A percentile compares a stretch with the other conserved stretches of the same genome.
Conservation (phyloP, 2,113 vertebrate species). For the Baryphthengus martii region DNA sequence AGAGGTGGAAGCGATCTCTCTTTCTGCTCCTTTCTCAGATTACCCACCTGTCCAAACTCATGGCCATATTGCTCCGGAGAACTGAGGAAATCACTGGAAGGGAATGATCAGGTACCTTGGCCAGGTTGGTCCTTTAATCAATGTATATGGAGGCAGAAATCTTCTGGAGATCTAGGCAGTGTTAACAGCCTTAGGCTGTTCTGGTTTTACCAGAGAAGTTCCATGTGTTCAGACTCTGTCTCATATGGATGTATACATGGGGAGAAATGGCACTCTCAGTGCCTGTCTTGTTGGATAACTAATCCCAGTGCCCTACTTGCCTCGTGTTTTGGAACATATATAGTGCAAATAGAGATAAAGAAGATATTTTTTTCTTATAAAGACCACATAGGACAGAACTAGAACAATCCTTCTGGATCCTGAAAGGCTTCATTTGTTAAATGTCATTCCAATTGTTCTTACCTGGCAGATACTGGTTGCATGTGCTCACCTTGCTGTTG, state of each 20-base stretch:
- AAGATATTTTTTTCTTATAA: background rate
- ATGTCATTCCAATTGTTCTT: background rate
- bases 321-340: background rate
- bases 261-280: background rate
- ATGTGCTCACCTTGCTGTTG: background rate
- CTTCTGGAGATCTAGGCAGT: background rate
- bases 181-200: background rate
- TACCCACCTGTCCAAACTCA: background rate
- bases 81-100: background rate
- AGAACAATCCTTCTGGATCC: background rate
- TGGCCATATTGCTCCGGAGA: background rate
- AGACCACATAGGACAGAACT: background rate
- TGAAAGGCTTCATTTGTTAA: background rate
- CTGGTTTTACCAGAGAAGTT: background rate
- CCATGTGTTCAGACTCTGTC: background rate
- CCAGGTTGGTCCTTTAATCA: background rate
- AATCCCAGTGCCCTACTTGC: background rate
- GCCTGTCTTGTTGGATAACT: background rate
- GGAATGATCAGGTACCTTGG: background rate
- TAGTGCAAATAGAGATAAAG: background rate
- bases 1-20: background rate
- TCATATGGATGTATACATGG: background rate
- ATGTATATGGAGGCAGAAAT: background rate
- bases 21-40: background rate
- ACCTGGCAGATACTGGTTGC: background rate